phyloP scores from a whole-genome alignment of 2,113 vertebrate genomes.

The Cyrtonyx montezumae region DNA sequence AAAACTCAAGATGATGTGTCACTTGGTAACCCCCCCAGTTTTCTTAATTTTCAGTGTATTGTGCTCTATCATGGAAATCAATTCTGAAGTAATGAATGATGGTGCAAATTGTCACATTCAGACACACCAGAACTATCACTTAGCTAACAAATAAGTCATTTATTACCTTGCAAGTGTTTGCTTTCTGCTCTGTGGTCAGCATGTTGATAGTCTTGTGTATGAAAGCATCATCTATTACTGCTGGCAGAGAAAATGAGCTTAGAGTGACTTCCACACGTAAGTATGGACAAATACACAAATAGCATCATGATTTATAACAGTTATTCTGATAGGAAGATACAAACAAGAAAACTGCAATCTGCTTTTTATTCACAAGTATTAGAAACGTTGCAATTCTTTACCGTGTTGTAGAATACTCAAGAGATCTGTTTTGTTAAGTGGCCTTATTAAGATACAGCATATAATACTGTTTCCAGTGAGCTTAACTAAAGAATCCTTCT shows the following conservation, averaged over 20 bases:
- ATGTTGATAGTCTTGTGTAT: neutral
- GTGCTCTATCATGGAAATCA: neutral
- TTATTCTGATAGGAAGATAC: neutral
- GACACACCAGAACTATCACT: neutral
- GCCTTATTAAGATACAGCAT: neutral
- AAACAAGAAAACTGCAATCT: neutral
- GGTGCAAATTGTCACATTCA: neutral
- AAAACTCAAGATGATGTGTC: neutral
- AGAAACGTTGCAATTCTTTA: neutral
- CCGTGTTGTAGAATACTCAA: neutral
- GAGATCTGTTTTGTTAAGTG: neutral
- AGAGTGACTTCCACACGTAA: neutral
- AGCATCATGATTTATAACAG: neutral
- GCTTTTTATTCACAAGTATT: neutral
- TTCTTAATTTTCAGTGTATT: neutral
- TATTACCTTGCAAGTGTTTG: neutral
- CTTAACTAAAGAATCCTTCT: neutral
- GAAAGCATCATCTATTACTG: neutral
- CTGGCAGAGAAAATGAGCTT: neutral
- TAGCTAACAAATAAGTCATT: neutral
- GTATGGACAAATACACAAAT: neutral
- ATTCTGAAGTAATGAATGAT: neutral
- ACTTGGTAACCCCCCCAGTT: neutral
- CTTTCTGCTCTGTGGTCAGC: neutral
- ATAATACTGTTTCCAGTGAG: neutral